Evolutionary conservation across 2,797 vertebrate species (phyloP).

Genomic region (Tauraco hartlaubi): DNA sequence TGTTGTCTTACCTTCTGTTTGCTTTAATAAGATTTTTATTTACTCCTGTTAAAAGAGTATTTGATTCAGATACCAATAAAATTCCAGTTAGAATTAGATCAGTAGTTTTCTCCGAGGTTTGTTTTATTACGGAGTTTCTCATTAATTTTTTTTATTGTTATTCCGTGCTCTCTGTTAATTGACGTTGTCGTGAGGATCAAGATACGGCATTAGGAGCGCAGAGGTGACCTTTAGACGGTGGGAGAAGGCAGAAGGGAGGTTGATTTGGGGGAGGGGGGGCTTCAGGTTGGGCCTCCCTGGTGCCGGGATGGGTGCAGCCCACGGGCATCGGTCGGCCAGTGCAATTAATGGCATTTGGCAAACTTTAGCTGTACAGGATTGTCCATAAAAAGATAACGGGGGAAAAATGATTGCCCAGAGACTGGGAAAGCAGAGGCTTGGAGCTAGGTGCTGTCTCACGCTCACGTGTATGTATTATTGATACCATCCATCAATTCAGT

Average conservation of each 20-base stretch:
- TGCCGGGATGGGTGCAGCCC: neutral
- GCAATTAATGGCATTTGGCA: neutral
- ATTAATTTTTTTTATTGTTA: neutral
- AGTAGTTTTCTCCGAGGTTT: neutral
- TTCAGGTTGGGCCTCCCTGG: neutral
- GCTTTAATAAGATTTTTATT: slow-evolving; percentile 42
- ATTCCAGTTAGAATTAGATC: neutral
- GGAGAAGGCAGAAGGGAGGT: neutral
- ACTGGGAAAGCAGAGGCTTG: neutral
- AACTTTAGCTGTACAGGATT: neutral
- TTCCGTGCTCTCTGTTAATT: neutral
- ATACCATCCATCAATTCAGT: neutral
- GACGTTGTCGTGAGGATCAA: neutral
- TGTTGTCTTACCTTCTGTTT: slow-evolving; percentile 43
- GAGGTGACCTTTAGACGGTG: slow-evolving; percentile 1
- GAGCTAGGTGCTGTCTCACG: neutral
- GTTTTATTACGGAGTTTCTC: neutral
- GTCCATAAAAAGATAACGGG: neutral
- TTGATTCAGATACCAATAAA: neutral
- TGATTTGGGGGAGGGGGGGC: neutral
- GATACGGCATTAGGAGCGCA: fast-evolving
- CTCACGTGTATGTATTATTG: neutral
- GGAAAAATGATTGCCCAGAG: neutral
- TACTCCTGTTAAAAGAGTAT: slow-evolving; percentile 8
- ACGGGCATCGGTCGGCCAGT: neutral